Percentiles rank a stretch among this genome's conserved stretches.
phyloP scores from a whole-genome alignment of 2,797 vertebrate species.

The Bufotes viridis region DNA sequence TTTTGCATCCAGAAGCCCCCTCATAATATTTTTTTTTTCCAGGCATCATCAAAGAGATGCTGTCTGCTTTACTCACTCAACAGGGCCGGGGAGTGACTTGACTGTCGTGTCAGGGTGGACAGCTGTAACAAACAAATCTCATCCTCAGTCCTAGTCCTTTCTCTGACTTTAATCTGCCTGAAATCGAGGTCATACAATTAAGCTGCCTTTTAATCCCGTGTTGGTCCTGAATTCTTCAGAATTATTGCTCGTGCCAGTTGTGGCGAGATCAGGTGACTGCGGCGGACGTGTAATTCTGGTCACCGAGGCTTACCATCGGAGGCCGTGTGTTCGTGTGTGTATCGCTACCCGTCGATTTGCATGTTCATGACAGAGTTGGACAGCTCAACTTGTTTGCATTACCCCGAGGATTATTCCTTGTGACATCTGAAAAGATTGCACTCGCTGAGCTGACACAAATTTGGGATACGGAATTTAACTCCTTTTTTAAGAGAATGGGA shows the following conservation, averaged over 20 bases:
- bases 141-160: conserved; percentile 71
- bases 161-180: conserved; percentile 78
- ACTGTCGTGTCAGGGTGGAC: conserved; percentile 79
- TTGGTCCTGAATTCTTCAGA: conserved; percentile 70
- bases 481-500: conserved; percentile 38
- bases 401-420: conserved; percentile 67
- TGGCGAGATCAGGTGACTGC: conserved; percentile 73
- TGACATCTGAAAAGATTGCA: conserved; percentile 69
- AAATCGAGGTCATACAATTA: conserved; percentile 78
- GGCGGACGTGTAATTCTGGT: conserved; percentile 66
- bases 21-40: conserved; percentile 42
- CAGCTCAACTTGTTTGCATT: conserved; percentile 70
- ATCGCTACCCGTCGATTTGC: conserved; percentile 67
- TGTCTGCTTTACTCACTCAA: conserved; percentile 71
- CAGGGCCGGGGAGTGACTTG: conserved; percentile 69
- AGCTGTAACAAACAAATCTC: conserved; percentile 85
- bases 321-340: conserved; percentile 61
- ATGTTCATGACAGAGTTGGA: conserved; percentile 71
- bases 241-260: conserved; percentile 72
- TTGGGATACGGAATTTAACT: conserved; percentile 63
- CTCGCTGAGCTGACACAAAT: conserved; percentile 72
- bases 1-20: conserved; percentile 50
- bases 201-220: conserved; percentile 71
- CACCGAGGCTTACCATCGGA: conserved; percentile 74
- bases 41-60: conserved; percentile 59